A percentile compares a stretch with the other conserved stretches of the same genome.
Evolutionary conservation across 2,797 vertebrate species (phyloP).

Genomic region (Morelia viridis): DNA sequence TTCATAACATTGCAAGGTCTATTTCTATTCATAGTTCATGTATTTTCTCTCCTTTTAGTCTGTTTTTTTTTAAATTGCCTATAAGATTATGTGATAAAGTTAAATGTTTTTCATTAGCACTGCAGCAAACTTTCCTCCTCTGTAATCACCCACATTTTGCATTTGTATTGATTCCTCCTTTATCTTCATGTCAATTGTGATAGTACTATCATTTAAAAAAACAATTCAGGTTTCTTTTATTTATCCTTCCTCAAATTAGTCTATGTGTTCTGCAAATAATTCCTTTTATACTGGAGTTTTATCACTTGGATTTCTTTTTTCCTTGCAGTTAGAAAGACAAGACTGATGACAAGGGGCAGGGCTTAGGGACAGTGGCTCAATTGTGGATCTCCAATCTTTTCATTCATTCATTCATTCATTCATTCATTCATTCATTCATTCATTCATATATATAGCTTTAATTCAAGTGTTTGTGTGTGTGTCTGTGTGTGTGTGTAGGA

Average conservation of each 20-base stretch:
- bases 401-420: too few relatives aligned
- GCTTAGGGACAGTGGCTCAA: neutral
- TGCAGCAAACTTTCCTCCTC: neutral
- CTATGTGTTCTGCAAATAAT: neutral
- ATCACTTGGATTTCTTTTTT: neutral
- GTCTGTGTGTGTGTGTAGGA: too few relatives aligned
- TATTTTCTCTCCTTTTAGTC: neutral
- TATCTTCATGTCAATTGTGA: constrained; percentile 14
- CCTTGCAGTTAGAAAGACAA: neutral
- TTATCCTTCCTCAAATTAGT: constrained; percentile 25
- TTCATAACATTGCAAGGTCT: neutral
- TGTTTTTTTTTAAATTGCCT: neutral
- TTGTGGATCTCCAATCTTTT: neutral
- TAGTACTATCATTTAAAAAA: constrained; percentile 7
- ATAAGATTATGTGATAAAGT: constrained; percentile 6
- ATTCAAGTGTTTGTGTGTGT: too few relatives aligned
- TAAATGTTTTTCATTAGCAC: constrained; percentile 10
- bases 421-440: too few relatives aligned
- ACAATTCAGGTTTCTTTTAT: constrained; percentile 2
- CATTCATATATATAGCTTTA: too few relatives aligned
- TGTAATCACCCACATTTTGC: constrained; percentile 15
- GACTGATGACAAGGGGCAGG: neutral
- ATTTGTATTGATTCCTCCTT: neutral
- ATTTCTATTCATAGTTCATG: constrained; percentile 6
- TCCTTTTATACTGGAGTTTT: neutral